Conservation (phyloP, 2,113 vertebrate genomes). For the Candoia aspera region DNA sequence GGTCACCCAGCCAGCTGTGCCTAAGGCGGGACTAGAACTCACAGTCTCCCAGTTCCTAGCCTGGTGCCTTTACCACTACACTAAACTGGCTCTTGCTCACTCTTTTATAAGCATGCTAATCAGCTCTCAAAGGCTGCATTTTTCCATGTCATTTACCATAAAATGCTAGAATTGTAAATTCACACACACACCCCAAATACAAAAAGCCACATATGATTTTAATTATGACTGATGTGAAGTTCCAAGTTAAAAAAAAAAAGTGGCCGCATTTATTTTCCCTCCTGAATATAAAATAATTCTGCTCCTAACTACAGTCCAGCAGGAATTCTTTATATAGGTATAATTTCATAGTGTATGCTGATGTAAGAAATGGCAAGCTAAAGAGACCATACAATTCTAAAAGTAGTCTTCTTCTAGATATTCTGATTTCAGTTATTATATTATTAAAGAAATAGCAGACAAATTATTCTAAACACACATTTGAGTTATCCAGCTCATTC, state of each 20-base stretch:
- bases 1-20: no score
- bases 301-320: neutral
- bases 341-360: slow-evolving; percentile 26
- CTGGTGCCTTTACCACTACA: no score
- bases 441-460: slow-evolving; percentile 34
- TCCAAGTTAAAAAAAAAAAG: neutral
- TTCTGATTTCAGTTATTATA: no score
- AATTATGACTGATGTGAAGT: neutral
- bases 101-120: neutral
- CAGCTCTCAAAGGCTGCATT: neutral
- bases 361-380: slow-evolving; percentile 60
- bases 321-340: slow-evolving; percentile 38
- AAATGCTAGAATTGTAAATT: neutral
- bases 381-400: slow-evolving; percentile 58
- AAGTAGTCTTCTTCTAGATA: slow-evolving; percentile 44
- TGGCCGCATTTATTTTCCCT: slow-evolving; percentile 6
- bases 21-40: no score
- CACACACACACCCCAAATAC: rapidly evolving
- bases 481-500: slow-evolving; percentile 56
- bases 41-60: no score
- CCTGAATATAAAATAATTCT: slow-evolving; percentile 23
- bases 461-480: slow-evolving; percentile 5
- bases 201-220: rapidly evolving
- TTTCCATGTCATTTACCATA: rapidly evolving
- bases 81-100: no score